These are phyloP conservation scores for Sussaba pulchella DNA, from an alignment of 2,888 invertebrate genomes.

Conservation along the genomic window DNA sequence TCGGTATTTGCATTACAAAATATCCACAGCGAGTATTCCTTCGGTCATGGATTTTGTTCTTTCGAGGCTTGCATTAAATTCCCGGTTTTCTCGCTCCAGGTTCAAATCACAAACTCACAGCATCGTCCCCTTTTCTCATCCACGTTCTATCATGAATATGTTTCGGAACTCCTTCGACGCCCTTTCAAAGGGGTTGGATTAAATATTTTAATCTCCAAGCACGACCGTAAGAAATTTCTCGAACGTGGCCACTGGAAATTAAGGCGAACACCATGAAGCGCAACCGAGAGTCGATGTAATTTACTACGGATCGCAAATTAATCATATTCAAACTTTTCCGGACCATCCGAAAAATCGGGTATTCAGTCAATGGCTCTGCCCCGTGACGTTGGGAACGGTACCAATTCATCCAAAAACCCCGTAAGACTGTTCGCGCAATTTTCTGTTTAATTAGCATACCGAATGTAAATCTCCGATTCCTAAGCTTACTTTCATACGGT, in stretches of 20 bases:
- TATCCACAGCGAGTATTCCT: constrained; percentile 46
- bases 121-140: not conserved
- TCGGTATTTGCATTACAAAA: constrained; percentile 78
- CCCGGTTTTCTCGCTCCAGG: constrained; percentile 46
- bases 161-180: constrained; percentile 56
- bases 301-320: constrained; percentile 36
- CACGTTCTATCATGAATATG: constrained; percentile 66
- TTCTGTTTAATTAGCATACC: constrained; percentile 46
- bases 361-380: not conserved
- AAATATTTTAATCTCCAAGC: constrained; percentile 74
- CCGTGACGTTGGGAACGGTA: not conserved
- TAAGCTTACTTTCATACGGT: constrained; percentile 21
- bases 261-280: constrained; percentile 3
- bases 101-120: constrained; percentile 14
- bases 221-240: constrained; percentile 38
- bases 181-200: constrained; percentile 73
- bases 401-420: not conserved
- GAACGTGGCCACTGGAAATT: constrained; percentile 6
- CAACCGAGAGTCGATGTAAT: constrained; percentile 40
- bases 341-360: constrained; percentile 33
- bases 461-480: constrained; percentile 15
- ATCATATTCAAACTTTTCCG: constrained; percentile 47
- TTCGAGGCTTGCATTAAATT: constrained; percentile 77
- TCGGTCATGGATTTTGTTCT: constrained; percentile 49
- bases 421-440: not conserved